A percentile compares a stretch with the other conserved stretches of the same genome.
These are phyloP conservation scores for Leptatherina wallacei DNA, from an alignment of 2,797 vertebrate genomes.

Conservation along the genomic window DNA sequence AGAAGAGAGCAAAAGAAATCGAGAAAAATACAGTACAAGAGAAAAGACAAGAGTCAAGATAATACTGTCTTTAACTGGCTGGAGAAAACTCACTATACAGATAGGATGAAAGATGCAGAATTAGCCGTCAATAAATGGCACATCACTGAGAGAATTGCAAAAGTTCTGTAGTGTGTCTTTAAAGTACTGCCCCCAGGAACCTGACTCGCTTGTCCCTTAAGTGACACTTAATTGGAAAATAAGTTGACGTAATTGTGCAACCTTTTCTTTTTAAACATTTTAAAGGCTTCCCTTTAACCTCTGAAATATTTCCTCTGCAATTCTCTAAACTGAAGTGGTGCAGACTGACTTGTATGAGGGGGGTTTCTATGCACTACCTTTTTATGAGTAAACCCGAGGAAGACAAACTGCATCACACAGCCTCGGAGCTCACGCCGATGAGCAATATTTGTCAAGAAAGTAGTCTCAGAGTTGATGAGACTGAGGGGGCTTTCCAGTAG, in stretches of 20 bases:
- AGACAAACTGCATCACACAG: neutral
- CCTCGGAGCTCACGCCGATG: neutral
- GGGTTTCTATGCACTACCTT: neutral
- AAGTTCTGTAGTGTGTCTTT: too few species aligned
- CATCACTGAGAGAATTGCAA: too few species aligned
- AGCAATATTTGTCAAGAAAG: neutral
- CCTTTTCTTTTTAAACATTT: neutral
- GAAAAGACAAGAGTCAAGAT: too few species aligned
- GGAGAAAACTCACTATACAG: too few species aligned
- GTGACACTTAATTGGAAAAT: neutral
- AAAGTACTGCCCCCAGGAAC: neutral
- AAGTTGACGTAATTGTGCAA: neutral
- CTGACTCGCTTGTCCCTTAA: neutral
- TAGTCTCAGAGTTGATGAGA: constrained; percentile 9
- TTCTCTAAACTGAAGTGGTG: neutral
- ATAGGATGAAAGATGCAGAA: too few species aligned
- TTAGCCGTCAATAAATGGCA: too few species aligned
- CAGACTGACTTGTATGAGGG: neutral
- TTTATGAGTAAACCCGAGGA: neutral
- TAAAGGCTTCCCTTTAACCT: neutral
- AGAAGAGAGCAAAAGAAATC: too few species aligned
- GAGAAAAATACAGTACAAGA: too few species aligned
- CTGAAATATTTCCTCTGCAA: neutral
- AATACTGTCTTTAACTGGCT: too few species aligned
- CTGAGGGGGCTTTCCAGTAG: constrained; percentile 1